Percentiles rank a stretch among this genome's conserved stretches.
Evolutionary conservation across 2,888 invertebrate species (phyloP).

Genomic region (Drosophila formosana): DNA sequence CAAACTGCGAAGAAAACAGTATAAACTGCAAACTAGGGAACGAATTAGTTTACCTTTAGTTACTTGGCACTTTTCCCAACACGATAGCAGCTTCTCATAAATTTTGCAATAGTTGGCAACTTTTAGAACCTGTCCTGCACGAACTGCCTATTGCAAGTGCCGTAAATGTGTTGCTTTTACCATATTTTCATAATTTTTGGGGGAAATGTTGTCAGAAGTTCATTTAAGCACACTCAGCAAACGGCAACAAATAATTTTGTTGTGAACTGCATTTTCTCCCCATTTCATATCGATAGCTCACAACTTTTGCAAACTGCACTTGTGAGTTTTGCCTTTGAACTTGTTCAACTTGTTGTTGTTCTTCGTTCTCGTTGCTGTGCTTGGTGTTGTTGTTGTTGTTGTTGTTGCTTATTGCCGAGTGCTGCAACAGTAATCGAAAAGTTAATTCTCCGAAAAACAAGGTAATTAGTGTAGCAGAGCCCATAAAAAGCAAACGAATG

Average conservation of each 20-base stretch:
- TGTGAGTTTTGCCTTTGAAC: constrained; percentile 52
- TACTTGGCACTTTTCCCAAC: constrained; percentile 5
- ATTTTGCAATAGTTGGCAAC: constrained; percentile 30
- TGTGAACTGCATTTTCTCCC: constrained; percentile 19
- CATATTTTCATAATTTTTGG: constrained; percentile 68
- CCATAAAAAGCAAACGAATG: constrained; percentile 81
- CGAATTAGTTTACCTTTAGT: constrained; percentile 32
- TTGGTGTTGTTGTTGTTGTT: constrained; percentile 26
- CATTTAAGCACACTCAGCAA: constrained; percentile 43
- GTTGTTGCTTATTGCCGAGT: constrained; percentile 38
- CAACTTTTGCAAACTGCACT: constrained; percentile 65
- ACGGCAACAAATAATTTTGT: constrained; percentile 59
- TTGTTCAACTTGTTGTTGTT: constrained; percentile 18
- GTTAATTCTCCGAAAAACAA: constrained; percentile 82
- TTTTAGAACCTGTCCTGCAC: constrained; percentile 17
- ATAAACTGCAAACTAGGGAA: constrained; percentile 14
- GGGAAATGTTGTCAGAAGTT: constrained; percentile 46
- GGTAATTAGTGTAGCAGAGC: constrained; percentile 80
- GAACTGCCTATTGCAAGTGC: constrained; percentile 30
- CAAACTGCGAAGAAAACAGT: constrained; percentile 5
- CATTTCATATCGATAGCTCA: constrained; percentile 50
- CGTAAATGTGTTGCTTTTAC: constrained; percentile 40
- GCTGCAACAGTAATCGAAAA: constrained; percentile 80
- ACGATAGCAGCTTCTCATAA: constrained; percentile 13
- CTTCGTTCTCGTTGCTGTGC: constrained; percentile 13